A percentile compares a stretch with the other conserved stretches of the same genome.
These are phyloP conservation scores for Sepiola atlantica DNA, from an alignment of 2,888 invertebrate genomes.

Conservation along the genomic window DNA sequence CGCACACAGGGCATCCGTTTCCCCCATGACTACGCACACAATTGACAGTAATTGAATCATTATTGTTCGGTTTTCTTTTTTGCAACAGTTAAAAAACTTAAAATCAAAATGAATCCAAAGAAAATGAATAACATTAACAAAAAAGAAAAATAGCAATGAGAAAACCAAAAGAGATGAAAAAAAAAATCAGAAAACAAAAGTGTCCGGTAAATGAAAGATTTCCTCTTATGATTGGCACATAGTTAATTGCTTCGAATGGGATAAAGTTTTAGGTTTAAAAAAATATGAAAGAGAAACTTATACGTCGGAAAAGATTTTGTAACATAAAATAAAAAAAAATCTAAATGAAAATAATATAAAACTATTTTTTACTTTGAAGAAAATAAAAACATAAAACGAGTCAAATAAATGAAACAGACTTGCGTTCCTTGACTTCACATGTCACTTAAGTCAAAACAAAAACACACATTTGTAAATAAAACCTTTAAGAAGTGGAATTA, in stretches of 20 bases:
- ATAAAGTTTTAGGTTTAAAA: neutral
- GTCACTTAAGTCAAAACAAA: neutral
- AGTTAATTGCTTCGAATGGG: slow-evolving; percentile 12
- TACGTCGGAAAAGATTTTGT: neutral
- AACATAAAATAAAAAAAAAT: neutral
- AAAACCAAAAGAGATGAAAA: neutral
- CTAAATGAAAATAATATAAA: neutral
- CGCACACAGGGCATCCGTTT: too few relatives aligned
- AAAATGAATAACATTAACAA: neutral
- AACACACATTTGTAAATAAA: neutral
- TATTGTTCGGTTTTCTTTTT: neutral
- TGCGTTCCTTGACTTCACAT: neutral
- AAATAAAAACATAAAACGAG: neutral
- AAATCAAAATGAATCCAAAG: neutral
- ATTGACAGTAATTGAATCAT: slow-evolving; percentile 20
- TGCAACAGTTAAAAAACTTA: neutral
- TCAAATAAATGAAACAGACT: neutral
- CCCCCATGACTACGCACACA: neutral
- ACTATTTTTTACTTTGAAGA: neutral
- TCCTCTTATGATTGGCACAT: slow-evolving; percentile 32
- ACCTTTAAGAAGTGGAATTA: neutral
- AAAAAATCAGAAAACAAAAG: neutral
- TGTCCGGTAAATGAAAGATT: neutral
- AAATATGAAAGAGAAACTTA: neutral
- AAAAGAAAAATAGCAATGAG: neutral